Conservation (phyloP, 2,888 invertebrate species). For the Hydrotaea diabolus region DNA sequence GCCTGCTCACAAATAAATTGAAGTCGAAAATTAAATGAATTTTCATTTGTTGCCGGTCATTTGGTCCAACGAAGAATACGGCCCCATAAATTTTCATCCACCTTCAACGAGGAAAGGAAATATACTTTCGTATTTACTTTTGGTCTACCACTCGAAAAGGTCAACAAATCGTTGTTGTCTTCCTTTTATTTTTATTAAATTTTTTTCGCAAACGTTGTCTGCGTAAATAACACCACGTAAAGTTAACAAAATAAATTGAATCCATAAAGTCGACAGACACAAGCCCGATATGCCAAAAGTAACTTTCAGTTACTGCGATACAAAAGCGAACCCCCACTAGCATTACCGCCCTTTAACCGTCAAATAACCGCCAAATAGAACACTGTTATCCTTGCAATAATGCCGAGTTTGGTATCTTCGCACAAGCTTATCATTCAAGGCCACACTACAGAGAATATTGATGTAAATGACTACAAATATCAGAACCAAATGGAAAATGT, state of each 20-base stretch:
- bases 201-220: background rate
- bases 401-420: background rate
- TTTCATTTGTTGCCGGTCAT: background rate
- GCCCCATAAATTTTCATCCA: background rate
- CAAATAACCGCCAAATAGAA: background rate
- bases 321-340: background rate
- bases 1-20: slow-evolving; percentile 9
- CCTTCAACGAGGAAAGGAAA: background rate
- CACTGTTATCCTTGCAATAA: background rate
- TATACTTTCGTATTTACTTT: background rate
- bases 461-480: background rate
- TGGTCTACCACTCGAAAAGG: background rate
- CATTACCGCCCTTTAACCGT: no score
- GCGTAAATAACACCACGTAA: slow-evolving; percentile 6
- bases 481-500: background rate
- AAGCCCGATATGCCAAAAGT: background rate
- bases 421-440: background rate
- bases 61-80: background rate
- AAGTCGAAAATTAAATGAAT: slow-evolving; percentile 28
- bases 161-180: background rate
- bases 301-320: background rate
- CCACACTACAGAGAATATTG: background rate
- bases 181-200: no score
- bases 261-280: background rate
- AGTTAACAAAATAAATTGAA: slow-evolving; percentile 11